Conservation (phyloP, 2,888 invertebrate species). For the Meteorus colon region DNA sequence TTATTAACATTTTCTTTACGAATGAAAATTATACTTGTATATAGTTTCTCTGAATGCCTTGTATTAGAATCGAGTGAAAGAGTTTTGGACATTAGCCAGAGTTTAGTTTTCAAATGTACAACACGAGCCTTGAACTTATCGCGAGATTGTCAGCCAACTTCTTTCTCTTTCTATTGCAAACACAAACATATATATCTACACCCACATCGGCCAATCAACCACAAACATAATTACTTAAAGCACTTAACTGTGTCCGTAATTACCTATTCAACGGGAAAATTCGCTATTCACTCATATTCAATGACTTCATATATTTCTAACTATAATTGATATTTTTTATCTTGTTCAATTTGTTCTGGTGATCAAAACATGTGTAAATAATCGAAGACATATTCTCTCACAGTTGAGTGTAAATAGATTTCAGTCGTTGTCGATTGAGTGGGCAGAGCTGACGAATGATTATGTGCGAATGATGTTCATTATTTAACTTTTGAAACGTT, state of each 20-base stretch:
- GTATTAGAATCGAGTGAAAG: background rate
- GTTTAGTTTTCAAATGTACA: background rate
- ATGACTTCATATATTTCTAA: background rate
- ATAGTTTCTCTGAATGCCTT: background rate
- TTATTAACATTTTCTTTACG: background rate
- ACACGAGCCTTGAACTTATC: conserved; percentile 15
- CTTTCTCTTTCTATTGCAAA: background rate
- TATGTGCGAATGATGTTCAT: too few species aligned
- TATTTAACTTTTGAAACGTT: too few species aligned
- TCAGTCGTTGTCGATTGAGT: too few species aligned
- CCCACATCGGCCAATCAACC: conserved; percentile 6
- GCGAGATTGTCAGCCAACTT: conserved; percentile 15
- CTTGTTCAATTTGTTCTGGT: background rate
- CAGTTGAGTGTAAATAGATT: too few species aligned
- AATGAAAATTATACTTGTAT: background rate
- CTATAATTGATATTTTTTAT: background rate
- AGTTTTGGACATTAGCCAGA: background rate
- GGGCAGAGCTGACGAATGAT: too few species aligned
- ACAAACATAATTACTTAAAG: background rate
- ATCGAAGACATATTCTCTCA: too few species aligned
- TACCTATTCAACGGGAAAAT: background rate
- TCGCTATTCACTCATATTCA: background rate
- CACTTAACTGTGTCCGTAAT: background rate
- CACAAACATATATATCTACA: background rate
- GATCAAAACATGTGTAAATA: background rate